These are phyloP conservation scores for Laupala kohalensis DNA, from an alignment of 1,140 invertebrate genomes.

Conservation along the genomic window DNA sequence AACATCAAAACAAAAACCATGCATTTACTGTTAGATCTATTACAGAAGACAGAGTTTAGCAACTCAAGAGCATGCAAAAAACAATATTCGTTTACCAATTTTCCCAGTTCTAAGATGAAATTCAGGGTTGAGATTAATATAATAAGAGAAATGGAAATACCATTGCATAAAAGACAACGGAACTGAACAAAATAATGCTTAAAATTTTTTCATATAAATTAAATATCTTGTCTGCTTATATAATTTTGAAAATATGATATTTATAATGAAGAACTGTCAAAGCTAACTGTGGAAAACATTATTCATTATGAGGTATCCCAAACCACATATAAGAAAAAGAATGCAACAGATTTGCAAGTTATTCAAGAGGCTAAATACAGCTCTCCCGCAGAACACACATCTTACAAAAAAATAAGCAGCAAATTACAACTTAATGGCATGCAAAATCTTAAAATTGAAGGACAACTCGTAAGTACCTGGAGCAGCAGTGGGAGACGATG, in stretches of 20 bases:
- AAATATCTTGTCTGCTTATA: too few relatives aligned
- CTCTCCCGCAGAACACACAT: too few relatives aligned
- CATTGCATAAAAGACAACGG: not conserved
- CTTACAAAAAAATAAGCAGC: too few relatives aligned
- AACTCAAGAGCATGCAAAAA: not conserved
- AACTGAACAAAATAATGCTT: not conserved
- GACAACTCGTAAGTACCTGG: conserved; percentile 19
- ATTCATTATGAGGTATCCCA: too few relatives aligned
- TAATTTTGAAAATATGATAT: too few relatives aligned
- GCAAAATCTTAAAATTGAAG: too few relatives aligned
- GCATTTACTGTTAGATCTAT: not conserved
- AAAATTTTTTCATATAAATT: not conserved
- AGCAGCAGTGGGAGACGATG: conserved; percentile 18
- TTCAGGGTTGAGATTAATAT: not conserved
- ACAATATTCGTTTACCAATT: not conserved
- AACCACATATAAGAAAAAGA: too few relatives aligned
- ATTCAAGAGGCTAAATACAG: too few relatives aligned
- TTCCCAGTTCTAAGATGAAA: not conserved
- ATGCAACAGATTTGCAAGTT: too few relatives aligned
- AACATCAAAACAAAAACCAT: not conserved
- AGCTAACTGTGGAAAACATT: too few relatives aligned
- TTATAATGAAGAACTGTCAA: too few relatives aligned
- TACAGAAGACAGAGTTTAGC: not conserved
- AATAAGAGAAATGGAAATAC: not conserved
- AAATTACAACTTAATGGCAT: too few relatives aligned